Evolutionary conservation across 2,797 vertebrate genomes (phyloP).

Genomic region (Vipera latastei): DNA sequence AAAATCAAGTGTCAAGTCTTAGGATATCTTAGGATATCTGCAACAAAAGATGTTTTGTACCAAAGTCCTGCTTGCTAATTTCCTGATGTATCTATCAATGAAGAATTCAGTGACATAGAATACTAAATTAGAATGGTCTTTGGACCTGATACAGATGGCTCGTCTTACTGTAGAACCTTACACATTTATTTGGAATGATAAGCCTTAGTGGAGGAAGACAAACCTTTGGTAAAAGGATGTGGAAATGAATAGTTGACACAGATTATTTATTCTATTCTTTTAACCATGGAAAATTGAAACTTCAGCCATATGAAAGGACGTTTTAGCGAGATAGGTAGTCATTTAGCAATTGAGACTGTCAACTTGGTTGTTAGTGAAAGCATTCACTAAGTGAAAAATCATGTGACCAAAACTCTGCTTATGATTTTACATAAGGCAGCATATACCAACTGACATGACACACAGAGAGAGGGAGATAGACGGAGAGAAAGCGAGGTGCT

Average conservation of each 20-base stretch:
- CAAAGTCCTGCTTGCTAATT: neutral
- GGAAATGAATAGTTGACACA: neutral
- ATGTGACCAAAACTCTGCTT: neutral
- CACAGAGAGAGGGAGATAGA: neutral
- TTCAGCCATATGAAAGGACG: neutral
- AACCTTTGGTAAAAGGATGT: neutral
- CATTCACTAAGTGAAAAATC: neutral
- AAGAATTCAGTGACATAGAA: neutral
- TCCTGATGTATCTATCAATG: neutral
- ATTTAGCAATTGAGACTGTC: neutral
- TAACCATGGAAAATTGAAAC: neutral
- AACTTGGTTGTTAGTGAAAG: neutral
- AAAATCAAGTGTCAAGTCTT: neutral
- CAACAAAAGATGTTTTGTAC: neutral
- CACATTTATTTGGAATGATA: neutral
- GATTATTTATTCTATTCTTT: neutral
- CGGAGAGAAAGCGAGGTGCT: neutral
- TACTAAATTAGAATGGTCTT: neutral
- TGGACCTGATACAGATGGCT: neutral
- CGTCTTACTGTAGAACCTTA: neutral
- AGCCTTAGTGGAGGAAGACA: neutral
- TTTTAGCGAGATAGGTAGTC: neutral
- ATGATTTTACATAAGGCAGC: neutral
- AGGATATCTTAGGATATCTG: neutral
- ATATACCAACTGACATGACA: neutral